These are phyloP conservation scores for Drosophila basisetae DNA, from an alignment of 2,888 invertebrate species.

Conservation along the genomic window DNA sequence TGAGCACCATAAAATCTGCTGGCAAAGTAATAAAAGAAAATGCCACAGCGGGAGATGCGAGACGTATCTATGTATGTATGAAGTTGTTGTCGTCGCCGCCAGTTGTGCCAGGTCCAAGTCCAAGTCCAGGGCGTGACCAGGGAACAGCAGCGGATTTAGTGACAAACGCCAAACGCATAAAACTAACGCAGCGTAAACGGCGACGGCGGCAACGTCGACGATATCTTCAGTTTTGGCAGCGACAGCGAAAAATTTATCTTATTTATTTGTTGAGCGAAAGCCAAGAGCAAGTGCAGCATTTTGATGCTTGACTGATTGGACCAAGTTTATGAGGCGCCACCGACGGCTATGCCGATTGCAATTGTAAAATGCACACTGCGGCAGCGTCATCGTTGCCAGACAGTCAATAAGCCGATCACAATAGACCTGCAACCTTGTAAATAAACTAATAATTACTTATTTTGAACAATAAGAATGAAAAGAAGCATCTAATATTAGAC, in stretches of 20 bases:
- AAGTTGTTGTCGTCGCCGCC: slow-evolving; percentile 16
- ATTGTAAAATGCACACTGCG: neutral
- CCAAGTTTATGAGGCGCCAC: slow-evolving; percentile 57
- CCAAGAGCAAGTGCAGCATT: slow-evolving; percentile 70
- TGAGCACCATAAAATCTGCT: slow-evolving; percentile 85
- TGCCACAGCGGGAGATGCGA: slow-evolving; percentile 76
- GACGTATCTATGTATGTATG: slow-evolving; percentile 11
- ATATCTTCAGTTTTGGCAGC: slow-evolving; percentile 67
- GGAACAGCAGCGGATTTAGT: slow-evolving; percentile 59
- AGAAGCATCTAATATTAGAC: neutral
- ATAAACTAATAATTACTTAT: neutral
- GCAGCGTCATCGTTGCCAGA: slow-evolving; percentile 26
- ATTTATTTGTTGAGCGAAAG: slow-evolving; percentile 74
- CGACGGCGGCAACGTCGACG: slow-evolving; percentile 39
- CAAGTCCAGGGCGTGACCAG: slow-evolving; percentile 66
- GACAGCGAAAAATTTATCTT: slow-evolving; percentile 78
- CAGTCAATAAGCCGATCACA: neutral
- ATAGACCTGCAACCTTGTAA: slow-evolving; percentile 4
- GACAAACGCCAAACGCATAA: slow-evolving; percentile 79
- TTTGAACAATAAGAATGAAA: neutral
- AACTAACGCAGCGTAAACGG: slow-evolving; percentile 84
- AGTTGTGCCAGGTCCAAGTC: slow-evolving; percentile 65
- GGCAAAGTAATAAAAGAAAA: slow-evolving; percentile 83
- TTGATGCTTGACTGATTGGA: slow-evolving; percentile 83
- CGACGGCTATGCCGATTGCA: slow-evolving; percentile 22